Percentiles rank a stretch among this genome's conserved stretches.
phyloP scores from a whole-genome alignment of 2,113 vertebrate species.

The Malurus elegans region DNA sequence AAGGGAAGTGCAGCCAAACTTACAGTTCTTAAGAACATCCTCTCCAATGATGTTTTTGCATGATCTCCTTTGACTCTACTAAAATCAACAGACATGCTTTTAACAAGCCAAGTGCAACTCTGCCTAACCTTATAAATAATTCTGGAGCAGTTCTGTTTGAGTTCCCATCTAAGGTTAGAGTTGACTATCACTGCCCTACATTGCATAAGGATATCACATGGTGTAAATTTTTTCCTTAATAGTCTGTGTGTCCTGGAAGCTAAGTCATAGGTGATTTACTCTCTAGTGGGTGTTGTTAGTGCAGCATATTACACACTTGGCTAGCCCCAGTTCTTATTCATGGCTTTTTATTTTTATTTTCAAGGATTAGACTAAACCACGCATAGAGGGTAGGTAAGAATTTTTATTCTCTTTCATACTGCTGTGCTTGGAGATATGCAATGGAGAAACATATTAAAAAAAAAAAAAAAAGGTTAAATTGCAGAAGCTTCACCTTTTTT shows the following conservation, averaged over 20 bases:
- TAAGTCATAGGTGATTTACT: constrained; percentile 58
- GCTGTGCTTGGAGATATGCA: constrained; percentile 26
- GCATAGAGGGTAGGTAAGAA: neutral
- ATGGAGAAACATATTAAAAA: neutral
- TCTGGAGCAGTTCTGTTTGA: neutral
- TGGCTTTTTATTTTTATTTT: constrained; percentile 65
- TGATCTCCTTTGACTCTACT: neutral
- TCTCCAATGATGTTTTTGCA: neutral
- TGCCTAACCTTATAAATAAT: neutral
- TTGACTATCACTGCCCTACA: constrained; percentile 24
- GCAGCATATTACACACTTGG: constrained; percentile 63
- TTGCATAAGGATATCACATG: constrained; percentile 14
- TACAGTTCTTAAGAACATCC: neutral
- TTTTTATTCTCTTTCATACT: constrained; percentile 35
- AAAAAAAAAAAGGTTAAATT: constrained; percentile 32
- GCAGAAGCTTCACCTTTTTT: constrained; percentile 8
- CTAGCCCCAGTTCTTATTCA: constrained; percentile 59
- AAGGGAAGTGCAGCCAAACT: neutral
- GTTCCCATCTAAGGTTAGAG: constrained; percentile 16
- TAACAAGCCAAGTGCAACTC: neutral
- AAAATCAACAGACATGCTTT: neutral
- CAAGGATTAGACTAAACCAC: constrained; percentile 51
- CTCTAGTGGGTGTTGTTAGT: constrained; percentile 59
- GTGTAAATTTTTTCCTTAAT: constrained; percentile 40
- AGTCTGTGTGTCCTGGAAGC: constrained; percentile 37